Evolutionary conservation across 2,888 invertebrate species (phyloP).

Genomic region (Isoperla grammatica): DNA sequence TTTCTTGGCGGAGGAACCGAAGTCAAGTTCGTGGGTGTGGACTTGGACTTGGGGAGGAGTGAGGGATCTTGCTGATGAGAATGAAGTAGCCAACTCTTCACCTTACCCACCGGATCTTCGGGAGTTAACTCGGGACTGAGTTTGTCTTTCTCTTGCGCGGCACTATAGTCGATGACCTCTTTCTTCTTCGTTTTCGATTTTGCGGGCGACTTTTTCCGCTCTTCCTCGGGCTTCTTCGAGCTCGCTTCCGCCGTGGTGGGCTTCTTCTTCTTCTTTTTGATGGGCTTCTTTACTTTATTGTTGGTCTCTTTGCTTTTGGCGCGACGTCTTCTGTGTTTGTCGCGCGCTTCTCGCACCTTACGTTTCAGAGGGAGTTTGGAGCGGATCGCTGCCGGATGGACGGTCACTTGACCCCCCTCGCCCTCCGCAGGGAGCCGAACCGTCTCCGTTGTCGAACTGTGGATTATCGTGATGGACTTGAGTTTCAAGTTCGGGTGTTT

Average conservation of each 20-base stretch:
- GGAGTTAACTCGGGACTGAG: slow-evolving; percentile 1
- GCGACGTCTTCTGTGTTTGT: slow-evolving; percentile 24
- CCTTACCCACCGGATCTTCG: slow-evolving; percentile 61
- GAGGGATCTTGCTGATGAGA: slow-evolving; percentile 47
- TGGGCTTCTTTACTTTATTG: slow-evolving; percentile 39
- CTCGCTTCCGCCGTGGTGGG: slow-evolving; percentile 47
- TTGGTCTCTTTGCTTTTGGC: slow-evolving; percentile 40
- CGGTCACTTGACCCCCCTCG: slow-evolving; percentile 56
- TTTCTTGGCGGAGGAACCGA: slow-evolving; percentile 36
- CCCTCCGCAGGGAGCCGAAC: slow-evolving; percentile 70
- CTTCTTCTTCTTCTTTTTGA: slow-evolving; percentile 38
- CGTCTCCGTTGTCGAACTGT: slow-evolving; percentile 84
- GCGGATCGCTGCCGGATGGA: slow-evolving; percentile 76
- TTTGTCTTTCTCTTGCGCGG: slow-evolving; percentile 49
- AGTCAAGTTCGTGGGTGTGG: slow-evolving; percentile 69
- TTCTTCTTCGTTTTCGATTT: slow-evolving; percentile 46
- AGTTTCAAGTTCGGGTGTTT: slow-evolving; percentile 74
- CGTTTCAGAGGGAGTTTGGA: slow-evolving; percentile 83
- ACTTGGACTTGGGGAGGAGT: slow-evolving; percentile 69
- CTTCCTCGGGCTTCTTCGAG: slow-evolving; percentile 40
- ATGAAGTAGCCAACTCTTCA: slow-evolving; percentile 79
- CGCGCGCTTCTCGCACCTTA: slow-evolving; percentile 55
- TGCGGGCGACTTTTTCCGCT: slow-evolving; percentile 7
- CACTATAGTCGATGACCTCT: slow-evolving; percentile 76
- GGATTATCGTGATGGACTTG: slow-evolving; percentile 83